Evolutionary conservation across 2,888 invertebrate species (phyloP), one percentile per base, ranked within the genome.

Genomic region (Chymomyza fuscimana): DNA sequence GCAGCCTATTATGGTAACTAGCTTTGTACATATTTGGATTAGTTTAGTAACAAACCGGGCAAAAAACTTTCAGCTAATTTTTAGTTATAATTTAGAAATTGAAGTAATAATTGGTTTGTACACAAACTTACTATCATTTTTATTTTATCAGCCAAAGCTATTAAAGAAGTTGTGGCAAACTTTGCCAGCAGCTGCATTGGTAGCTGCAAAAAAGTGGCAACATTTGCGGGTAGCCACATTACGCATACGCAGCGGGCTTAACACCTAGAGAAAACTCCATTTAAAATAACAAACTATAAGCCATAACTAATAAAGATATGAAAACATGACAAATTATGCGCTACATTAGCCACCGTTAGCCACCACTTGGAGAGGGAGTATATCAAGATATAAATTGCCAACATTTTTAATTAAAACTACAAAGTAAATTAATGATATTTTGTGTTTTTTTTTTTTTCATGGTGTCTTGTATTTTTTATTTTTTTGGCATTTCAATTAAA

Each of bases 281-380:
- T 32, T 32, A 32, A 32, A 32, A 32, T 32, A 32, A 32, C 32
- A 46, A 60, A 60, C 32, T 60, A 40, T 58, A 51, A 22, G 46
- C 68, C 52, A 54, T 52, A 69, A 66, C 67, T 72, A 73, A 73
- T 68, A 59, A 46, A 73, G 73, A 81, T 66, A 64, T 74, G 77
- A 65, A 46, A 80, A 77, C 65, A 69, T 82, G 78, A 85, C 69
- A 82, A 85, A 84, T 84, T 71, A 70, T 73, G 69, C 16, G 71
- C 65, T 56, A 71, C 54, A 22, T 54, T 54, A 54, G 54, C 54
- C 16, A 46, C 40, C 12, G 40, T 46, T 46, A 46, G 40, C 40
- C 12, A 46, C 40, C 40, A 12, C 40, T 46, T 46, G 12, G 10
- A 46, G 40, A 46, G 40, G 40, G 40, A 46, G 40, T 46, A 46